Percentiles rank a stretch among this genome's conserved stretches.
These are phyloP conservation scores for Drosophila nigrodunni DNA, from an alignment of 1,140 invertebrate genomes.

Conservation along the genomic window DNA sequence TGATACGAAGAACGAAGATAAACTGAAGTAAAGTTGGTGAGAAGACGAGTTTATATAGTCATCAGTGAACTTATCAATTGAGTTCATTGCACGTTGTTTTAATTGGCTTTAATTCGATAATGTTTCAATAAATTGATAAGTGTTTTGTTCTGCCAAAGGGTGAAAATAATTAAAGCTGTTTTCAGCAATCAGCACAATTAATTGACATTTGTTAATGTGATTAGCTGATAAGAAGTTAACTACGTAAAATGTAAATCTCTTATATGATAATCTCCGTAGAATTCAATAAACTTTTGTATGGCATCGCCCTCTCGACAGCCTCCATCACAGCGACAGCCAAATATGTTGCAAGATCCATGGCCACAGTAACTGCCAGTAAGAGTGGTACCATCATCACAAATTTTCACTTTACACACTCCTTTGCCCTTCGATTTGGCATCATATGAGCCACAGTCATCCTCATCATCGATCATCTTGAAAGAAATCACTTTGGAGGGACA, in stretches of 20 bases:
- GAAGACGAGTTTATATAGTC: not conserved
- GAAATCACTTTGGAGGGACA: not conserved
- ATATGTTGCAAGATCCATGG: slow-evolving; percentile 34
- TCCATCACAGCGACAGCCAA: slow-evolving; percentile 25
- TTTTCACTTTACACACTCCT: not conserved
- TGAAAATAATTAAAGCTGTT: not conserved
- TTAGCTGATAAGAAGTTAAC: not conserved
- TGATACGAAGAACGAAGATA: not conserved
- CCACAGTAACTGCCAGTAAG: slow-evolving; percentile 30
- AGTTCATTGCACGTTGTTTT: not conserved
- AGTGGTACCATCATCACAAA: slow-evolving; percentile 21
- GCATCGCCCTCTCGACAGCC: slow-evolving; percentile 27
- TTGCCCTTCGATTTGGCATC: not conserved
- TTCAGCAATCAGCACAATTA: not conserved
- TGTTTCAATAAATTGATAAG: slow-evolving; percentile 2
- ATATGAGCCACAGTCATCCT: slow-evolving; percentile 4
- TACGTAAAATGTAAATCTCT: slow-evolving; percentile 8
- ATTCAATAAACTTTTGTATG: not conserved
- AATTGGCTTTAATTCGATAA: slow-evolving; percentile 9
- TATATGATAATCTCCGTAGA: slow-evolving; percentile 23
- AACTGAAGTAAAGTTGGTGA: slow-evolving; percentile 8
- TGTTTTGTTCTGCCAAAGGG: not conserved
- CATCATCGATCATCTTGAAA: slow-evolving; percentile 7
- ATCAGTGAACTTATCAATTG: not conserved
- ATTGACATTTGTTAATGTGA: not conserved